These are phyloP conservation scores for Rhynchomys soricoides DNA, from an alignment of 2,113 vertebrate species.

Conservation along the genomic window DNA sequence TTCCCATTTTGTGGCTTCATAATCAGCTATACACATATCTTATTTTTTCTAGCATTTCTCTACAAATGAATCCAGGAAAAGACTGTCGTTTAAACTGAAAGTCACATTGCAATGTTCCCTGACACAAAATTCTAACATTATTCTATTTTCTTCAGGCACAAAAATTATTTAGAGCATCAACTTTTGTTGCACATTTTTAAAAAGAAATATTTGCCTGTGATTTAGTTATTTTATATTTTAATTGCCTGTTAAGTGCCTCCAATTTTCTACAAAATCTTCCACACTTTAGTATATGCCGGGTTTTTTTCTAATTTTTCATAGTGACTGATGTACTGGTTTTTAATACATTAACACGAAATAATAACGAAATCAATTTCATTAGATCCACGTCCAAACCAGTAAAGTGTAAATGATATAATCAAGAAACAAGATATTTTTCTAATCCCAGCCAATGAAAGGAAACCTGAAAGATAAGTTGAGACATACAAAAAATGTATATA, in stretches of 20 bases:
- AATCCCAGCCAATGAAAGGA: constrained; percentile 21
- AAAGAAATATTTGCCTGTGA: constrained; percentile 23
- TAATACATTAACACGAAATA: not conserved
- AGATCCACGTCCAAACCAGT: constrained; percentile 13
- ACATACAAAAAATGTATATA: not conserved
- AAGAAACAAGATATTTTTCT: constrained; percentile 23
- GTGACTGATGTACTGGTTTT: not conserved
- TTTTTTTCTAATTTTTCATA: constrained; percentile 29
- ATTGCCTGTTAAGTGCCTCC: not conserved
- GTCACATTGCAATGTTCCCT: not conserved
- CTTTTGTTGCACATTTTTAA: constrained; percentile 13
- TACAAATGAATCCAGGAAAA: constrained; percentile 16
- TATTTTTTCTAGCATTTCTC: not conserved
- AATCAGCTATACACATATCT: not conserved
- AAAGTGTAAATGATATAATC: not conserved
- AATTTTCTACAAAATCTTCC: constrained; percentile 7
- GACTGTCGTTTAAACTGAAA: not conserved
- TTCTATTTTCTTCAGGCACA: not conserved
- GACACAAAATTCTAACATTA: not conserved
- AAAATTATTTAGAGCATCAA: not conserved
- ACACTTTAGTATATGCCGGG: not conserved
- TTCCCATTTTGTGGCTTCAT: not conserved
- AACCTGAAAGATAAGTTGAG: not conserved
- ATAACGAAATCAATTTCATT: constrained; percentile 36
- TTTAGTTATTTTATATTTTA: constrained; percentile 46